Conservation (phyloP, 2,888 invertebrate species). For the Ophion costatus region DNA sequence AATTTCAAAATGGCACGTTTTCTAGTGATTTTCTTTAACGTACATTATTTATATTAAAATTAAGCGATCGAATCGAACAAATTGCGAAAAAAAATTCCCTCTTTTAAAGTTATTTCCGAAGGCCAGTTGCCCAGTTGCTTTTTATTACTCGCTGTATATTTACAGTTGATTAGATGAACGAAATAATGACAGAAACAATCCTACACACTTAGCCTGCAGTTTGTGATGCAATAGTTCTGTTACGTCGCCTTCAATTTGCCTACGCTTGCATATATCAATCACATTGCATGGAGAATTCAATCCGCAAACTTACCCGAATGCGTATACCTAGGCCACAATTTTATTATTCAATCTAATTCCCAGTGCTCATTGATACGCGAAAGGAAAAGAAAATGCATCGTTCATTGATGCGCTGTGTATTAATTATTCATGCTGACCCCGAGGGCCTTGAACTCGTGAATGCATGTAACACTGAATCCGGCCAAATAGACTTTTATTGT, state of each 20-base stretch:
- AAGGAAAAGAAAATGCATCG: neutral
- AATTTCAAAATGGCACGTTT: too few relatives aligned
- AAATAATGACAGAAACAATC: neutral
- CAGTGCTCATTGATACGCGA: neutral
- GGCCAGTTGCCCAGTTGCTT: too few relatives aligned
- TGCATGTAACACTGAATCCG: conserved; percentile 19
- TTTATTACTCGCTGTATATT: too few relatives aligned
- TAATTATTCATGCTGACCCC: conserved; percentile 41
- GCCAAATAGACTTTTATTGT: conserved; percentile 36
- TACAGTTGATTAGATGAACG: too few relatives aligned
- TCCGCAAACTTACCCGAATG: neutral
- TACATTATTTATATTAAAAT: too few relatives aligned
- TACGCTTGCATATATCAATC: neutral
- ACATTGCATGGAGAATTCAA: too few relatives aligned
- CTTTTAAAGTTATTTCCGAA: neutral
- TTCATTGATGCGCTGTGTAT: conserved; percentile 20
- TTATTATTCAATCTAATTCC: conserved; percentile 8
- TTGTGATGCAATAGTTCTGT: neutral
- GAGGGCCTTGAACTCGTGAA: conserved; percentile 47
- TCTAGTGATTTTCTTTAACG: too few relatives aligned
- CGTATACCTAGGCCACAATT: neutral
- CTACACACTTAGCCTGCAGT: neutral
- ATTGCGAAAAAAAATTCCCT: too few relatives aligned
- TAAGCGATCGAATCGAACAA: too few relatives aligned
- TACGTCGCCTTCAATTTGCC: neutral